Evolutionary conservation across 2,113 vertebrate species (phyloP).

Genomic region (Dryoscopus gambensis): DNA sequence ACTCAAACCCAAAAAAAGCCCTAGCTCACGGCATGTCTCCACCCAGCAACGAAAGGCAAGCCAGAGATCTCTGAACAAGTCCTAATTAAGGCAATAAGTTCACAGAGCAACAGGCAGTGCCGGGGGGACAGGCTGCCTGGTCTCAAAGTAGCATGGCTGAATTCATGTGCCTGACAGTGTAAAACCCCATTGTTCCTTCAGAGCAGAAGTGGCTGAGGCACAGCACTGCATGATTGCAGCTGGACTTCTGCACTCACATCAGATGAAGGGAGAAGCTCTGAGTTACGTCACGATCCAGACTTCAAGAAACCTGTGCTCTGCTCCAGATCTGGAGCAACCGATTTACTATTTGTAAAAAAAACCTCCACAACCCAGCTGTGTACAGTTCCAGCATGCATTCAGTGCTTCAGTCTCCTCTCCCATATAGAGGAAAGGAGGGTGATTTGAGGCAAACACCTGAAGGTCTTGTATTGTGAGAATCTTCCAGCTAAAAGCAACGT

Average conservation of each 20-base stretch:
- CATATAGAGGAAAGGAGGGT: background rate
- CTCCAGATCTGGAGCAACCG: background rate
- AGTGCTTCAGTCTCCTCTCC: background rate
- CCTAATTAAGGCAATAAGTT: slow-evolving; percentile 45
- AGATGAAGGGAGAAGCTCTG: background rate
- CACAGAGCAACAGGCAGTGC: background rate
- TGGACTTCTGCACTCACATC: background rate
- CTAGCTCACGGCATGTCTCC: slow-evolving; percentile 21
- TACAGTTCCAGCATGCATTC: background rate
- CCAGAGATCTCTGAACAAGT: slow-evolving; percentile 39
- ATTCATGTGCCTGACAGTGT: background rate
- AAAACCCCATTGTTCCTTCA: background rate
- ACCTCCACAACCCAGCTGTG: background rate
- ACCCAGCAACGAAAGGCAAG: slow-evolving; percentile 42
- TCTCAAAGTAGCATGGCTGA: background rate
- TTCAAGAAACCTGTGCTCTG: background rate
- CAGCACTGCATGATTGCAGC: background rate
- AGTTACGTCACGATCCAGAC: background rate
- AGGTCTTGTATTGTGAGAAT: background rate
- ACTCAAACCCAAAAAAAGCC: slow-evolving; percentile 18
- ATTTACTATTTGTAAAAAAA: background rate
- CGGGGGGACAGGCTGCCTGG: background rate
- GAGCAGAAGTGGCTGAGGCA: background rate
- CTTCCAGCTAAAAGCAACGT: background rate
- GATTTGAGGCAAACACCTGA: background rate